These are phyloP conservation scores for Thelaira solivaga DNA, from an alignment of 2,888 invertebrate genomes.

Conservation along the genomic window DNA sequence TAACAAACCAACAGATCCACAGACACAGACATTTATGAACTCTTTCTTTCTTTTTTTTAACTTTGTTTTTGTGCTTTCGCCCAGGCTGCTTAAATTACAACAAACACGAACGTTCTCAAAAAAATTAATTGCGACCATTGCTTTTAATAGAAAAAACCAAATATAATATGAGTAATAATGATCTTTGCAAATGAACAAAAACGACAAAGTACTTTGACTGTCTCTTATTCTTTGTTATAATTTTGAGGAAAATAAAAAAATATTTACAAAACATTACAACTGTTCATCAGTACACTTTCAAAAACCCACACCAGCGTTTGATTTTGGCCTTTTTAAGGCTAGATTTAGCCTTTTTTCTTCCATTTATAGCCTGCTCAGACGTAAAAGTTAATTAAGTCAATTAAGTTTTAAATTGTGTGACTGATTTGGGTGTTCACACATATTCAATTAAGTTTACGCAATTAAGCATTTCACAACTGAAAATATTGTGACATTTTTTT, in stretches of 20 bases:
- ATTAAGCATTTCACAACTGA: too few relatives aligned
- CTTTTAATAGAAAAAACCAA: constrained; percentile 49
- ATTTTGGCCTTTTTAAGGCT: too few relatives aligned
- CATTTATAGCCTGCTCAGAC: too few relatives aligned
- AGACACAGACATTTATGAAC: constrained; percentile 64
- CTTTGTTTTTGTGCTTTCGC: too few relatives aligned
- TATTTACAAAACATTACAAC: constrained; percentile 11
- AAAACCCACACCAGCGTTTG: neutral
- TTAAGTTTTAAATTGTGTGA: too few relatives aligned
- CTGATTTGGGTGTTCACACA: too few relatives aligned
- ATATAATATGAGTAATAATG: constrained; percentile 44
- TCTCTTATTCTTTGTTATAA: constrained; percentile 1
- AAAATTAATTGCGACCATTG: constrained; percentile 42
- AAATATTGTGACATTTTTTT: too few relatives aligned
- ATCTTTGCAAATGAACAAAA: constrained; percentile 45
- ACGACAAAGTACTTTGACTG: constrained; percentile 34
- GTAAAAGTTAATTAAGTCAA: too few relatives aligned
- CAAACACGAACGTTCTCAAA: constrained; percentile 73
- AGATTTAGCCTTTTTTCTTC: too few relatives aligned
- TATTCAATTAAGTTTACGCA: too few relatives aligned
- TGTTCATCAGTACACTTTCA: constrained; percentile 1
- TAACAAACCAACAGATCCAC: constrained; percentile 24
- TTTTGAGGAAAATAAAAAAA: neutral
- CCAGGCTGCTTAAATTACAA: constrained; percentile 74
- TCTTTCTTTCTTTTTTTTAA: constrained; percentile 64